Conservation (phyloP, 2,113 vertebrate genomes). For the Xiphias gladius region DNA sequence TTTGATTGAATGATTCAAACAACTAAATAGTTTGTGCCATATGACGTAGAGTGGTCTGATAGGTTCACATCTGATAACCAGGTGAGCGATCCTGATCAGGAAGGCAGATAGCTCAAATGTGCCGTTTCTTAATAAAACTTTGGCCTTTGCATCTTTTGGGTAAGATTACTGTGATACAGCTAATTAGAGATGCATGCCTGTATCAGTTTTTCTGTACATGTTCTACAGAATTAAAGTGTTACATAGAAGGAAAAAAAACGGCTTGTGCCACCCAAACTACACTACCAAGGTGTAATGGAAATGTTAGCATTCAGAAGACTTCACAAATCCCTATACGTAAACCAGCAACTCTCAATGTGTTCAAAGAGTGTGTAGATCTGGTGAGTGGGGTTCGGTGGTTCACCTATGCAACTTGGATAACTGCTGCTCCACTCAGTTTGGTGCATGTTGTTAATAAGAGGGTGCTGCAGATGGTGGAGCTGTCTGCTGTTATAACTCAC, state of each 20-base stretch:
- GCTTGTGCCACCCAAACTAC: no score
- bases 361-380: neutral
- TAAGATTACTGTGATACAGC: no score
- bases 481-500: conserved; percentile 76
- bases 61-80: neutral
- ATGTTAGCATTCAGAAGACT: neutral
- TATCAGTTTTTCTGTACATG: neutral
- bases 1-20: neutral
- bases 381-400: neutral
- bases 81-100: neutral
- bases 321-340: neutral
- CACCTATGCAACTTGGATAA: neutral
- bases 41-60: neutral
- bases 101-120: neutral
- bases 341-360: neutral
- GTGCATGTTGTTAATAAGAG: neutral
- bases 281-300: no score
- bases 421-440: neutral
- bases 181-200: neutral
- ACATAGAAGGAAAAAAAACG: neutral
- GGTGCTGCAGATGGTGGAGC: conserved; percentile 59
- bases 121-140: neutral
- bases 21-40: neutral
- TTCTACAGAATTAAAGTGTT: neutral
- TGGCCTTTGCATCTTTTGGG: no score